Evolutionary conservation across 2,113 vertebrate species (phyloP).

Genomic region (Procavia capensis): DNA sequence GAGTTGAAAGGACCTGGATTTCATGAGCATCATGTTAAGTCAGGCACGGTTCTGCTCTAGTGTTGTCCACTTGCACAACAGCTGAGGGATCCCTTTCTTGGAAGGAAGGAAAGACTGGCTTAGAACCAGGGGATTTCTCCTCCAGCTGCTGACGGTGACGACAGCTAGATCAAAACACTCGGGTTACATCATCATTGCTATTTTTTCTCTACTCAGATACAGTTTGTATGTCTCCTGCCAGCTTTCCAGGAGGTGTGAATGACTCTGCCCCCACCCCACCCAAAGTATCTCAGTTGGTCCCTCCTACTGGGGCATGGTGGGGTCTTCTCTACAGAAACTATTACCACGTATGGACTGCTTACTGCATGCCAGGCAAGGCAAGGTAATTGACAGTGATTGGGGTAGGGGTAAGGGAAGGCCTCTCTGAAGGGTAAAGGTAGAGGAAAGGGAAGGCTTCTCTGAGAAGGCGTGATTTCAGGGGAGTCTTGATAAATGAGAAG

Average conservation of each 20-base stretch:
- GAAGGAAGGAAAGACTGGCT: constrained; percentile 69
- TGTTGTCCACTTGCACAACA: constrained; percentile 64
- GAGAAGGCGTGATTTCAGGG: not conserved
- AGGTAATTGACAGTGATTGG: not conserved
- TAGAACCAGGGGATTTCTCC: constrained; percentile 56
- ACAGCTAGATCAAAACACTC: not conserved
- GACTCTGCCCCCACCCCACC: not conserved
- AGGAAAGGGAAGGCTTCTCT: not conserved
- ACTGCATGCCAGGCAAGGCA: not conserved
- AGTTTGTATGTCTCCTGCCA: not conserved
- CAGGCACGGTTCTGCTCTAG: not conserved
- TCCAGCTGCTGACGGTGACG: constrained; percentile 13
- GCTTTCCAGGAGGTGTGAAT: not conserved
- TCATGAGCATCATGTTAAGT: constrained; percentile 26
- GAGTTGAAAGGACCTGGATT: constrained; percentile 50
- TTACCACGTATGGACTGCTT: not conserved
- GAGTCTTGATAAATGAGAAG: not conserved
- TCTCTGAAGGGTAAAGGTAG: too few relatives aligned
- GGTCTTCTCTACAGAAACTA: not conserved
- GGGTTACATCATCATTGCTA: not conserved
- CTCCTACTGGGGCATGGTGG: not conserved
- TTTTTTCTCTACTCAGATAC: constrained; percentile 14
- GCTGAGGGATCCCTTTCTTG: constrained; percentile 70
- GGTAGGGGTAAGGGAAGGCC: not conserved
- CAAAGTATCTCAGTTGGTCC: not conserved